A percentile compares a stretch with the other conserved stretches of the same genome.
Conservation (phyloP, 2,113 vertebrate species). For the Sapajus apella region DNA sequence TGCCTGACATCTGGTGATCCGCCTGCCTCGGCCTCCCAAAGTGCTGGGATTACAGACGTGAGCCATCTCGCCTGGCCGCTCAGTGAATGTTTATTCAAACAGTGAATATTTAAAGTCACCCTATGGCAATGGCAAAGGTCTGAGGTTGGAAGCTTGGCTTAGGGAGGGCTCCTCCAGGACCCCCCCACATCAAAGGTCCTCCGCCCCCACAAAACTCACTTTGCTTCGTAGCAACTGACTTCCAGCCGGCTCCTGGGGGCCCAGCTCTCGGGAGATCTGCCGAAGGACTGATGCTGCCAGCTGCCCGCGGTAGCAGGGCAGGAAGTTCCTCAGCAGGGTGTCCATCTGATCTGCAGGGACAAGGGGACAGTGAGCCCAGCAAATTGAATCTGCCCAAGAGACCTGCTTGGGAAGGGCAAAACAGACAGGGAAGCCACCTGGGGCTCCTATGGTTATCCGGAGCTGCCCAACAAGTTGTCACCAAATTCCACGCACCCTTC, state of each 20-base stretch:
- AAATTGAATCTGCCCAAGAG: neutral
- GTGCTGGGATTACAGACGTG: no score
- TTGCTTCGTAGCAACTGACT: slow-evolving; percentile 68
- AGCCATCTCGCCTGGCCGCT: neutral
- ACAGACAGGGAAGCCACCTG: neutral
- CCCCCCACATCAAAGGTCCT: no score
- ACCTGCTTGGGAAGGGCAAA: neutral
- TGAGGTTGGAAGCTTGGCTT: neutral
- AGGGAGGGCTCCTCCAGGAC: no score
- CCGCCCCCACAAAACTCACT: neutral
- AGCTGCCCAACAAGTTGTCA: neutral
- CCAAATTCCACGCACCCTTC: neutral
- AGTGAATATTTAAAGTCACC: neutral
- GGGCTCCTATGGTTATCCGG: neutral
- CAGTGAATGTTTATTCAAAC: neutral
- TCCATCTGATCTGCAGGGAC: slow-evolving; percentile 60
- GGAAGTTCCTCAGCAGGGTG: slow-evolving; percentile 54
- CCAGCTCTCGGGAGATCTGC: slow-evolving; percentile 56
- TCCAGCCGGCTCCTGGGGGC: neutral
- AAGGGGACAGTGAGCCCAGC: neutral
- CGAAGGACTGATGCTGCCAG: slow-evolving; percentile 43
- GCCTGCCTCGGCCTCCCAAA: no score
- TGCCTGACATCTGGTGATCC: no score
- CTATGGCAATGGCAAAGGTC: neutral
- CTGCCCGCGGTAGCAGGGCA: slow-evolving; percentile 72